Base-by-base conservation (phyloP, 1,140 invertebrate species). In the Drosophila serrata region DNA sequence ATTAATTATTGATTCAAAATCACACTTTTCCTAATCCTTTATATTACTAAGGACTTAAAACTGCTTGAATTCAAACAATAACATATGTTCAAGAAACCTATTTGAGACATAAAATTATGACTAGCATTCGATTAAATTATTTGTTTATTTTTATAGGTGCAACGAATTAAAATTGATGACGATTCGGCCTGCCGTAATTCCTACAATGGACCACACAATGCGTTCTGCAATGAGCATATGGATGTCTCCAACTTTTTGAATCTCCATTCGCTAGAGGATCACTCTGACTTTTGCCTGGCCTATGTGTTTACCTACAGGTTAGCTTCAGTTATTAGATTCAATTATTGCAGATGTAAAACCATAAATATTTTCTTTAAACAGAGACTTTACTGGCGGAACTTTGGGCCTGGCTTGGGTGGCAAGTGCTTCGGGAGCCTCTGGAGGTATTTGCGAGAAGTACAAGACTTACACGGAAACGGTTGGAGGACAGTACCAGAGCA, bases 241-340 rank as follows among this genome's bases (percentile, higher is more conserved):
- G 99, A 99, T 93, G 99, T 99, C 49, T 99, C 98, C 81, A 99
- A 99, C 94, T 99, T 99, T 93, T 94, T 99, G 42, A 99, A 99
- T 94, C 94, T 99, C 22, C 99, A 99, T 93, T 99, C 99, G 9
- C 94, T 99, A 49, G 96, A 97, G 29, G 98, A 99, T 94, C 99
- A 99, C 93, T 97, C 99, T 86, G 97, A 98, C 91, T 99, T 99
- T 94, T 99, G 99, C 93, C 94, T 99, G 42, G 98, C 99, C 11
- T 99, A 99, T 92, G 98, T 99, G 31, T 99, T 99, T 93, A 99
- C 99, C 0, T 99, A 99, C 93, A 93, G 95, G 93, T 94, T 55
- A 61, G 75, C 65, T 1, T n/a, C n/a, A n/a, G n/a, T 12, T 13
- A 2, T 9, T 13, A 13, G n/a, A 42, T 11, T 37, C 12, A 4